Percentiles rank a stretch among this genome's conserved stretches.
Conservation (phyloP, 1,140 invertebrate species). For the Temnothorax curvispinosus region DNA sequence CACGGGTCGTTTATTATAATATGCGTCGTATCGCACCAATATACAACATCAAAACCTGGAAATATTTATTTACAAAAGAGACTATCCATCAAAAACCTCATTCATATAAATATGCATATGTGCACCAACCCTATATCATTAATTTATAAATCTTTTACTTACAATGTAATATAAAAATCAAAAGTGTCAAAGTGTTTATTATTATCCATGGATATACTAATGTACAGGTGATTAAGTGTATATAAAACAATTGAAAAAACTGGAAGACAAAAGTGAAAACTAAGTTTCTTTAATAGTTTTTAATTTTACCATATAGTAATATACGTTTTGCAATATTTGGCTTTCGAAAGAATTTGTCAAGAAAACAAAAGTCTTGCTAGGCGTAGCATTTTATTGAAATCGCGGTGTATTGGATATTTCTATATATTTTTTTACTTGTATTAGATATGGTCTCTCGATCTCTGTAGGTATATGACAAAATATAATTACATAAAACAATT, state of each 20-base stretch:
- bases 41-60: not conserved
- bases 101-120: not conserved
- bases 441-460: not conserved
- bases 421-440: not conserved
- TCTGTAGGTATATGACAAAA: not conserved
- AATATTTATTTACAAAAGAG: conserved; percentile 69
- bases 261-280: conserved; percentile 29
- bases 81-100: not conserved
- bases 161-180: conserved; percentile 9
- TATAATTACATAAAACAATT: not conserved
- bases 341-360: not conserved
- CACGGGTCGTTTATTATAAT: conserved; percentile 30
- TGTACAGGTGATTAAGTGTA: not conserved
- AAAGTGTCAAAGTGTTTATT: conserved; percentile 19
- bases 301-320: not conserved
- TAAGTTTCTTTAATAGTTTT: not conserved
- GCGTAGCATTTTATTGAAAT: not conserved
- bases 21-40: not conserved
- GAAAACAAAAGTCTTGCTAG: not conserved
- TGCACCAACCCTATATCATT: not conserved
- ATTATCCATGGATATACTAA: not conserved
- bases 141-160: conserved; percentile 35
- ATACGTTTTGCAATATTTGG: not conserved
- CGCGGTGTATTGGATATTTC: not conserved
- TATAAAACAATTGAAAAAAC: not conserved